Evolutionary conservation across 2,113 vertebrate species (phyloP).

Genomic region (Galeopterus variegatus): DNA sequence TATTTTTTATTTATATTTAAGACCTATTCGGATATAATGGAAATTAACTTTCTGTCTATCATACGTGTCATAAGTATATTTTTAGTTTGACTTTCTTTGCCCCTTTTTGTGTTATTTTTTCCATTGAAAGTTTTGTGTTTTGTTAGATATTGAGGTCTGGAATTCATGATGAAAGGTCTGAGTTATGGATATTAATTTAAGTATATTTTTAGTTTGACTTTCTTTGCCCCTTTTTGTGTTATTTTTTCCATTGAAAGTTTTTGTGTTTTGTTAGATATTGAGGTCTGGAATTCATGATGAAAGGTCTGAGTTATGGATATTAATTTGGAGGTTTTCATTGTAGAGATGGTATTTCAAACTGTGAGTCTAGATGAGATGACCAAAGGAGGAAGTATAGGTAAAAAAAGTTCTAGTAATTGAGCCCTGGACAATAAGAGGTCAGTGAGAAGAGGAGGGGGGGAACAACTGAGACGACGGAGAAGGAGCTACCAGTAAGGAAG

Average conservation of each 20-base stretch:
- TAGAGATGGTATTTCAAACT: neutral
- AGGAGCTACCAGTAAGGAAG: neutral
- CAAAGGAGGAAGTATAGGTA: neutral
- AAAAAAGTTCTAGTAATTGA: neutral
- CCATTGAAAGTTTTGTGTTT: neutral
- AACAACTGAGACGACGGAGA: constrained; percentile 13
- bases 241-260: too few species aligned
- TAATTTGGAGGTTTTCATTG: neutral
- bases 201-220: too few species aligned
- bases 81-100: neutral
- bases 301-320: neutral
- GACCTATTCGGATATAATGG: neutral
- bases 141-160: constrained; percentile 18
- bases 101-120: neutral
- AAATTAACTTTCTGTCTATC: neutral
- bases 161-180: neutral
- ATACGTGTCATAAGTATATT: neutral
- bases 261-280: constrained; percentile 6
- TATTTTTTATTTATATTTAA: constrained; percentile 12
- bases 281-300: constrained; percentile 21
- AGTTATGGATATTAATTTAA: neutral
- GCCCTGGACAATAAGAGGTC: neutral
- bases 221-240: too few species aligned
- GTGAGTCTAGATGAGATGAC: neutral
- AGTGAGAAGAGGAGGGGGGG: neutral